Percentiles rank a stretch among this genome's conserved stretches.
Evolutionary conservation across 2,113 vertebrate genomes (phyloP).

Genomic region (Elgaria multicarinata): DNA sequence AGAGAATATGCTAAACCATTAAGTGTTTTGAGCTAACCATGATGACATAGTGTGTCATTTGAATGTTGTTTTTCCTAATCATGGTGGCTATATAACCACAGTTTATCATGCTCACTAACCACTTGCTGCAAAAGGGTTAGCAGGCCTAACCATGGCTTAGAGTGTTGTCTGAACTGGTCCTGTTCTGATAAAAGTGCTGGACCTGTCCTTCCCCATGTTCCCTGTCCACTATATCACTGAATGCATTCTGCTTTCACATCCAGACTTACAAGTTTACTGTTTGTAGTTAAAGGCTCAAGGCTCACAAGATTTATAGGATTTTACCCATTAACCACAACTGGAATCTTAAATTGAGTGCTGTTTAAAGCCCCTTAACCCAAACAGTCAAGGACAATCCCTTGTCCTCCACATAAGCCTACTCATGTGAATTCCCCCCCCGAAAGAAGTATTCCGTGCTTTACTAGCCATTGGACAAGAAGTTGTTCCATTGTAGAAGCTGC

Average conservation of each 20-base stretch:
- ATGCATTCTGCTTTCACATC: background rate
- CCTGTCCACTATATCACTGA: background rate
- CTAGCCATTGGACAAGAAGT: background rate
- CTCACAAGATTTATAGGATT: background rate
- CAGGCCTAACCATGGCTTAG: too few species aligned
- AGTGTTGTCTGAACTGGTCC: too few species aligned
- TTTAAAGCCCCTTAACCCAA: background rate
- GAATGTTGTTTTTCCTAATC: too few species aligned
- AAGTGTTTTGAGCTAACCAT: too few species aligned
- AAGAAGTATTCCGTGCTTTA: background rate
- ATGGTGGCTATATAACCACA: too few species aligned
- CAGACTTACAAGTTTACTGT: background rate
- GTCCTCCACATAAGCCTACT: background rate
- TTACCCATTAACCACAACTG: background rate
- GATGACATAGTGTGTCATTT: too few species aligned
- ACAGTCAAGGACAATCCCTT: background rate
- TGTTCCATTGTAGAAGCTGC: background rate
- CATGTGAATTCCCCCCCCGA: background rate
- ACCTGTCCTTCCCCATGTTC: background rate
- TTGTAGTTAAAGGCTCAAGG: background rate
- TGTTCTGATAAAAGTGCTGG: background rate
- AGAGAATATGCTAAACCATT: too few species aligned
- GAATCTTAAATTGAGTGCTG: background rate
- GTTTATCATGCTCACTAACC: too few species aligned
- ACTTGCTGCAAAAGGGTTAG: too few species aligned